Evolutionary conservation across 2,888 invertebrate species (phyloP), one percentile per base, ranked within the genome.

Genomic region (Oscheius sp.): DNA sequence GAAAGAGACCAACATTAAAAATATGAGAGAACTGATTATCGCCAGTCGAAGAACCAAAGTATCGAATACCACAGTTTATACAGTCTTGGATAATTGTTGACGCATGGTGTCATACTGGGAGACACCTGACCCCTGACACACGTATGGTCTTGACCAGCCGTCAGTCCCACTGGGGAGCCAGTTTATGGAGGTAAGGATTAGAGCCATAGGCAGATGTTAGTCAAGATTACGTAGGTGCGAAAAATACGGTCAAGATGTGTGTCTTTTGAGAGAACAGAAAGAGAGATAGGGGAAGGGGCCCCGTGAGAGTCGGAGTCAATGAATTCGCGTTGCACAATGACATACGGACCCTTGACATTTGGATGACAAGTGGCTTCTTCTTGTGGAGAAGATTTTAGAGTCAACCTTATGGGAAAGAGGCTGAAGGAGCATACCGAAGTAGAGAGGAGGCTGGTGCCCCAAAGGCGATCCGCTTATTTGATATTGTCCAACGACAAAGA

Each of bases 331-430:
- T 68, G 68, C 53, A 35, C 13, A 68, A 68, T 68, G 68, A 55
- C 68, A 68, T 68, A 68, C 68, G 68, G 68, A 68, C 68, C 68
- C 21, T 55, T 68, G 68, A 68, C 68, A 68, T 37, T n/a, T n/a
- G 42, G 53, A n/a, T 37, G 55, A 68, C 68, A 68, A 68, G 55
- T 68, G 68, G 68, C 35, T 29, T 53, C n/a, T 53, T 53, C 29
- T 53, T 53, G 29, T 9, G 53, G 29, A 9, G n/a, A 3, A 29
- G 53, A 13, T 53, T 53, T 53, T 53, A 29, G 29, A 53, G 53
- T 9, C 7, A 53, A 21, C 53, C 11, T 1, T 53, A 11, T 4
- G 29, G 3, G 11, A 11, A 53, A 53, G 11, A 29, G 29, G 10
- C 13, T 62, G 29, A n/a, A 29, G 53, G 35, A 51, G 55, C 68